These are phyloP conservation scores for Helicoverpa armigera DNA, from an alignment of 1,140 invertebrate genomes.

Conservation along the genomic window DNA sequence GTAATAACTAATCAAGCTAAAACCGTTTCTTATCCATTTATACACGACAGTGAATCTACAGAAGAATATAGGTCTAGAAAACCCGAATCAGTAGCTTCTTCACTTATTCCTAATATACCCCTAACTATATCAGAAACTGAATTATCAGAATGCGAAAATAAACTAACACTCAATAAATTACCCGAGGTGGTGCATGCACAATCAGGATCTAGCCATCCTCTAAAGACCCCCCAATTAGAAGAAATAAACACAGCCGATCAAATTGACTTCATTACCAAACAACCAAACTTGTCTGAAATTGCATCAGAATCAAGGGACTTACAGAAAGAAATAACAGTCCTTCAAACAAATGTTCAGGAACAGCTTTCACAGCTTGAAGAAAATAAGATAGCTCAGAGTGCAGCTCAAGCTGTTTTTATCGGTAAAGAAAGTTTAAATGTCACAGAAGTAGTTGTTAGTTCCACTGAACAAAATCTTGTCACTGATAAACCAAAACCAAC, in stretches of 20 bases:
- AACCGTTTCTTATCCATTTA: conserved; percentile 65
- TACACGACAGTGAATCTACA: conserved; percentile 74
- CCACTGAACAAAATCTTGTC: conserved; percentile 61
- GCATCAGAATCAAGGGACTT: conserved; percentile 67
- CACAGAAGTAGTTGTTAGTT: conserved; percentile 67
- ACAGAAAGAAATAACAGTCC: conserved; percentile 74
- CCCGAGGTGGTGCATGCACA: conserved; percentile 63
- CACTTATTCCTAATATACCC: conserved; percentile 69
- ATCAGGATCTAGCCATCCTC: conserved; percentile 63
- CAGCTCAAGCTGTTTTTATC: conserved; percentile 62
- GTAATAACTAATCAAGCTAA: conserved; percentile 72
- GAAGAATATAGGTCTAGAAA: conserved; percentile 60
- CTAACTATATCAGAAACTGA: conserved; percentile 71
- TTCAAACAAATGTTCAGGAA: conserved; percentile 73
- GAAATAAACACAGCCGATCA: conserved; percentile 75
- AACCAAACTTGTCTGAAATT: conserved; percentile 55
- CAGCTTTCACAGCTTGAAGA: conserved; percentile 66
- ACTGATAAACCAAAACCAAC: conserved; percentile 47
- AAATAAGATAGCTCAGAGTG: conserved; percentile 53
- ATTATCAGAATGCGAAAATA: conserved; percentile 69
- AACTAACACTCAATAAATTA: conserved; percentile 59
- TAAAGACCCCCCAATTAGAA: conserved; percentile 71
- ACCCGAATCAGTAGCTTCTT: conserved; percentile 64
- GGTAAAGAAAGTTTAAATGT: conserved; percentile 75
- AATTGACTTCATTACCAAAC: conserved; percentile 59